Percentiles rank a stretch among this genome's conserved stretches.
Conservation (phyloP, 2,888 invertebrate genomes). For the Caenorhabditis imperialis region DNA sequence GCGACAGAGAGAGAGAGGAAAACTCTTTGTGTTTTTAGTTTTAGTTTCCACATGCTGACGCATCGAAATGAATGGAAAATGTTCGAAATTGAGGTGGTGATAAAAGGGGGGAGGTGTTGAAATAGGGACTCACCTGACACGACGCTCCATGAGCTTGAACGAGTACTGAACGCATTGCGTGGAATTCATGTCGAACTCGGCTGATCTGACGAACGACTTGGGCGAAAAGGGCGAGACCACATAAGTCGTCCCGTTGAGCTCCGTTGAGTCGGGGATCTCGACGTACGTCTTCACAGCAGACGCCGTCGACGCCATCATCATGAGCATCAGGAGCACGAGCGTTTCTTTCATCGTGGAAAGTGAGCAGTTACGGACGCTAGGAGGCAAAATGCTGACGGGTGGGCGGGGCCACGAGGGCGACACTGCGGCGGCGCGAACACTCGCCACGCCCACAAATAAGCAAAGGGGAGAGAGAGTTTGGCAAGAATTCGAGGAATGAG, state of each 20-base stretch:
- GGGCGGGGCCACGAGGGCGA: background rate
- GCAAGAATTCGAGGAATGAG: background rate
- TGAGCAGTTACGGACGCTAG: background rate
- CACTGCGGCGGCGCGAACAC: conserved; percentile 7
- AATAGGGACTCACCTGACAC: conserved; percentile 52
- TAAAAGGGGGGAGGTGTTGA: background rate
- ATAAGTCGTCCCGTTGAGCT: conserved; percentile 44
- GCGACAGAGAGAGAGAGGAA: no score
- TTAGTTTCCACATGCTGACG: background rate
- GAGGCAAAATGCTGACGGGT: background rate
- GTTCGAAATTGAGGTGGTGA: background rate
- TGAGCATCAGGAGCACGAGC: background rate
- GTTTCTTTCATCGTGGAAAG: background rate
- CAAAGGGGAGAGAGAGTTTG: conserved; percentile 1
- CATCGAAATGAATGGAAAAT: no score
- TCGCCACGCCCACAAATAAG: conserved; percentile 15
- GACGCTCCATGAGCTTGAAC: conserved; percentile 54
- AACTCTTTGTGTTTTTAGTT: background rate
- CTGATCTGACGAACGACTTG: conserved; percentile 53
- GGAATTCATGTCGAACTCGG: conserved; percentile 56
- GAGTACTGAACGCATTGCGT: conserved; percentile 57
- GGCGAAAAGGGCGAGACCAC: conserved; percentile 47
- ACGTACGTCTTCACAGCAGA: conserved; percentile 25
- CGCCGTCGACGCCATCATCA: conserved; percentile 4
- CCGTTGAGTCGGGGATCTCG: conserved; percentile 35